Base-by-base conservation (phyloP, 2,888 invertebrate species). In the Orthonevra nobilis region DNA sequence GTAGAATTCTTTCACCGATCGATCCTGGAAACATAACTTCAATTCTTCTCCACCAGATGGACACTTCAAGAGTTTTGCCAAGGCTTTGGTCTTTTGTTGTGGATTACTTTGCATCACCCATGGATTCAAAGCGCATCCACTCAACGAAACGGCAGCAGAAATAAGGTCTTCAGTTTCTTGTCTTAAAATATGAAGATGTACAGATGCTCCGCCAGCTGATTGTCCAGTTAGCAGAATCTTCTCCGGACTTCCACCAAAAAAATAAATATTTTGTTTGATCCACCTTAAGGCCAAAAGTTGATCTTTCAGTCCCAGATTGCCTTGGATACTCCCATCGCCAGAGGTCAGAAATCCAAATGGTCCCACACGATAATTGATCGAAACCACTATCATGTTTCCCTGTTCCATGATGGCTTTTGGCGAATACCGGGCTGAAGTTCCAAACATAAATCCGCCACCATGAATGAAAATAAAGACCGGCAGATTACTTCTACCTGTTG, bases 131-230 rank as follows among this genome's bases (percentile, higher is more conserved):
- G 92, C 90, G 0, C 91, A 89, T 0, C 94, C 94, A 83, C 94
- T 94, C 86, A 91, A 91, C 0, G 93, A 92, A 50, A 93, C 91
- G 6, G 81, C 81, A 6, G 68, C 61, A 9, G 61, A 23, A 2
- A 81, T 38, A 5, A 81, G 12, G 14, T 42, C 30, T 86, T 88
- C 90, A 10, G 93, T 92, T 82, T 91, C 84, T 0, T 92, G 91
- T 0, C 93, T 92, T n/a, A 94, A 83, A 81, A 91, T 91, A 82
- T 94, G 94, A 81, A 93, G 92, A 85, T 94, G 93, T 0, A 93
- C 93, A 84, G 93, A 94, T 9, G 92, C 93, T 32, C 92, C 94
- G 0, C 94, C 94, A 0, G 94, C 94, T n/a, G 94, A 94, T 84
- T 91, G 90, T 3, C 94, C 94, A 0, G 90, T 88, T n/a, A 94